These are phyloP conservation scores for Neolamprologus kungweensis DNA, from an alignment of 2,113 vertebrate genomes.

Conservation along the genomic window DNA sequence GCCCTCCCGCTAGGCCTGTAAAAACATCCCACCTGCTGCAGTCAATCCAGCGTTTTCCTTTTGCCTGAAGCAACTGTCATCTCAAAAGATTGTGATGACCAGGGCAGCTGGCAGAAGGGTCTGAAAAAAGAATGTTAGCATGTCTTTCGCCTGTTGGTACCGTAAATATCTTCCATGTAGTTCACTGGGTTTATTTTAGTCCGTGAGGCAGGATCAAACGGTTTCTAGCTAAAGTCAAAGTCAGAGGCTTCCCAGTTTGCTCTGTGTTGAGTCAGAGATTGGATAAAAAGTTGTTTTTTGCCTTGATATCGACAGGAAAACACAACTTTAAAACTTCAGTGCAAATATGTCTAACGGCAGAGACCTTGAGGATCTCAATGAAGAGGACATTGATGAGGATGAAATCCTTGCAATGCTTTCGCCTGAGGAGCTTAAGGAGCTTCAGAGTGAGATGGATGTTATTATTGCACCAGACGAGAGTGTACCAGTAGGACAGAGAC, in stretches of 20 bases:
- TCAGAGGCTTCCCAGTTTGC: constrained; percentile 11
- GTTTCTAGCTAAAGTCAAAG: constrained; percentile 21
- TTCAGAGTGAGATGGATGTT: constrained; percentile 92
- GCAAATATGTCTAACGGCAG: constrained; percentile 54
- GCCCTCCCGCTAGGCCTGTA: not conserved
- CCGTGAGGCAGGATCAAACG: constrained; percentile 34
- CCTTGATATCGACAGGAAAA: not conserved
- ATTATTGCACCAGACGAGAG: constrained; percentile 88
- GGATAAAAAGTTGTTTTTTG: not conserved
- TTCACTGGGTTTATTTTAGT: constrained; percentile 86
- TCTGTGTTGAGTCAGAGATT: not conserved
- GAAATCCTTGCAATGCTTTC: constrained; percentile 90
- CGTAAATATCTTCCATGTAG: constrained; percentile 81
- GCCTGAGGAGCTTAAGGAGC: constrained; percentile 85
- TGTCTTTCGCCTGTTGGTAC: constrained; percentile 48
- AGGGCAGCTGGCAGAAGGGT: constrained; percentile 82
- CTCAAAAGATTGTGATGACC: constrained; percentile 79
- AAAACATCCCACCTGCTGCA: constrained; percentile 61
- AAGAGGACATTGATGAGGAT: constrained; percentile 84
- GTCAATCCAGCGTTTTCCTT: constrained; percentile 32
- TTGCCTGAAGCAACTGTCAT: constrained; percentile 73
- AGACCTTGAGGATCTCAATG: constrained; percentile 49
- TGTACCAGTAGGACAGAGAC: constrained; percentile 88
- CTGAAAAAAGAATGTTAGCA: constrained; percentile 68
- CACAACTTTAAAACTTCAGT: not conserved